Percentiles rank a stretch among this genome's conserved stretches.
phyloP scores from a whole-genome alignment of 2,113 vertebrate species.

The Hystrix brachyura region DNA sequence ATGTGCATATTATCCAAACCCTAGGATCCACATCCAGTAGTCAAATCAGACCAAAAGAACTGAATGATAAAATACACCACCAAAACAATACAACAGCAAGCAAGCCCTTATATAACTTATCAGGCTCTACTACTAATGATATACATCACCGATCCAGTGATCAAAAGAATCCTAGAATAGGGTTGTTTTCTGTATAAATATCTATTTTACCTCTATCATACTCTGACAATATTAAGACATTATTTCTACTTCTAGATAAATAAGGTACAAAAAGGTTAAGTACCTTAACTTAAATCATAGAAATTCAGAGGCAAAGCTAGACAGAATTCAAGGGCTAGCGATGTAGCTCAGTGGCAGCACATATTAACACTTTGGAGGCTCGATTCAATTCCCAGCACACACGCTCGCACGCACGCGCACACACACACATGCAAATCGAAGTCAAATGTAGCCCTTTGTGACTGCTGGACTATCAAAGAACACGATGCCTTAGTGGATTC shows the following conservation, averaged over 20 bases:
- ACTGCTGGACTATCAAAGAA: neutral
- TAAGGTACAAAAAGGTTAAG: neutral
- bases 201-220: neutral
- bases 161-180: constrained; percentile 9
- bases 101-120: neutral
- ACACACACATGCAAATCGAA: neutral
- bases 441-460: neutral
- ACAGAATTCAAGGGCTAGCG: no score
- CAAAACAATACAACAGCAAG: neutral
- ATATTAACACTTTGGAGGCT: neutral
- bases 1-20: neutral
- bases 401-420: no score
- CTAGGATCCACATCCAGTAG: neutral
- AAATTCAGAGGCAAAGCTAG: neutral
- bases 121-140: neutral
- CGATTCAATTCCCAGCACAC: no score
- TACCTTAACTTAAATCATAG: neutral
- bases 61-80: constrained; percentile 27
- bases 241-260: constrained; percentile 40
- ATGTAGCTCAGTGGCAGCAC: neutral
- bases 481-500: neutral
- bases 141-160: neutral
- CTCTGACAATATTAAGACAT: constrained; percentile 20
- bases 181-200: neutral
- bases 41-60: constrained; percentile 35